Evolutionary conservation across 2,113 vertebrate species (phyloP), one percentile per base, ranked within the genome.

Genomic region (Falcunculus frontatus): DNA sequence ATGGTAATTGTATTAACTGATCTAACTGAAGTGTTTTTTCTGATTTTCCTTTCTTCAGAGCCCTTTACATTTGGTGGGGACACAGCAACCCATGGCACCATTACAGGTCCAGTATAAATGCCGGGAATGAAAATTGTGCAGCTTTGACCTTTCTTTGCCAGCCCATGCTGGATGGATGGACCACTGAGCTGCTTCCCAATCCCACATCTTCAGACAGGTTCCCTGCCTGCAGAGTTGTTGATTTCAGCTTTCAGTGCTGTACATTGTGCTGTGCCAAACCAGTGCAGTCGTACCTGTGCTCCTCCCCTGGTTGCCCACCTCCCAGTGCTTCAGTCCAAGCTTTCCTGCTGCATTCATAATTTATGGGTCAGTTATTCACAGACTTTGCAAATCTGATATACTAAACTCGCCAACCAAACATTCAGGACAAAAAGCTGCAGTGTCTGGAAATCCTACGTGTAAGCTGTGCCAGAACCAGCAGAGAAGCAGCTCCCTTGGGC

Each of bases 51-150:
- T 95, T 93, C 91, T 90, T 42, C 95, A 99, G 98, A 98, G 98
- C 81, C 93, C 82, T 89, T 97, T 98, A 32, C 98, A 98, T 78
- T 92, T 99, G 91, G 88, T 98, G 76, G 98, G 98, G 78, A 97
- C 98, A 2, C 98, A 98, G 89, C 98, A 98, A 81, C 98, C 98
- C 41, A 88, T 89, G 49, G 96, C 96, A 69, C 97, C 96, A 5
- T 98, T 97, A 91, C 81, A 84, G 52, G 98, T 98, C 47, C 92
- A 57, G 42, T 98, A 98, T 69, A 98, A 96, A 73, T 85, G 72
- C 62, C 89, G 97, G 79, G 56, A 87, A 44, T 97, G 90, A 98
- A 47, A 30, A 33, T 27, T 25, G 69, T 76, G 77, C 82, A 26
- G 68, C 72, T 8, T 6, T 79, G 21, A 55, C 44, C 42, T 94